Conservation (phyloP, 2,888 invertebrate species). For the Nymphalis c-album region DNA sequence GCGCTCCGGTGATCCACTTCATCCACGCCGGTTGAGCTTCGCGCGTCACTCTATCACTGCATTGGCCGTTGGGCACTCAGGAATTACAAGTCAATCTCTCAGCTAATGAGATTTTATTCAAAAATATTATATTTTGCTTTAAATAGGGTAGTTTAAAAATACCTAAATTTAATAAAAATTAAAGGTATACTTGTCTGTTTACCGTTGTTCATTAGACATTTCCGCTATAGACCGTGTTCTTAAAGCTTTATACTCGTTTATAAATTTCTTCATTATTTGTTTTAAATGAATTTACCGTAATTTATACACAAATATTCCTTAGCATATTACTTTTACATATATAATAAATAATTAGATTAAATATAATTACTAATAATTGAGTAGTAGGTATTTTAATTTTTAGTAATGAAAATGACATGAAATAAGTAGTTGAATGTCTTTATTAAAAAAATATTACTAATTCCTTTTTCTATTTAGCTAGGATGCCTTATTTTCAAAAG, state of each 20-base stretch:
- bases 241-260: conserved; percentile 67
- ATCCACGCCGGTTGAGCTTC: conserved; percentile 63
- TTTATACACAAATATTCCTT: neutral
- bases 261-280: conserved; percentile 68
- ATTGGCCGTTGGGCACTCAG: conserved; percentile 33
- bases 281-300: conserved; percentile 16
- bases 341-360: neutral
- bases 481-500: no score
- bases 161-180: conserved; percentile 7
- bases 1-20: conserved; percentile 78
- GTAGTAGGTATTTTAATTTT: neutral
- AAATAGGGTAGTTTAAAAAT: conserved; percentile 48
- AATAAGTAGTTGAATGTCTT: neutral
- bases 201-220: conserved; percentile 50
- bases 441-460: no score
- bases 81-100: conserved; percentile 16
- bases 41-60: conserved; percentile 46
- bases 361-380: neutral
- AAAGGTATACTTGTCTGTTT: conserved; percentile 24
- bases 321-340: neutral
- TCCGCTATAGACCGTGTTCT: conserved; percentile 57
- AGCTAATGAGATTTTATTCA: neutral
- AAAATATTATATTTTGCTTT: conserved; percentile 7
- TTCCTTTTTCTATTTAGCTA: no score
- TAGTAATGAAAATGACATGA: neutral